Evolutionary conservation across 2,797 vertebrate species (phyloP), one percentile per base, ranked within the genome.

Genomic region (Nannoperca australis): DNA sequence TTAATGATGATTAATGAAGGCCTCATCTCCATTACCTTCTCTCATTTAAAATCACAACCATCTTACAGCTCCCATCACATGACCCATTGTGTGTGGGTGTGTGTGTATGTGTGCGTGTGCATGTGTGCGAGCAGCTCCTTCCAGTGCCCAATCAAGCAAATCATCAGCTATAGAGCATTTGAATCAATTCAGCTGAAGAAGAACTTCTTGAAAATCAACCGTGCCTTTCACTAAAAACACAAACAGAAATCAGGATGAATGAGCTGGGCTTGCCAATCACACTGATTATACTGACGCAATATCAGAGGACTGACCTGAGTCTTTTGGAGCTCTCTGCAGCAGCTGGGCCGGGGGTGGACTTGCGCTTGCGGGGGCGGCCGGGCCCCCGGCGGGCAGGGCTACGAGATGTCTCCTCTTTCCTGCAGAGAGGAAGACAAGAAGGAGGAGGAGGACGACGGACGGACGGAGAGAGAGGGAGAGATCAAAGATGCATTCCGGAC

Each of bases 311-410:
- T 97, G 93, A 98, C 97, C 96, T 96, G 94, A 96, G 95, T 93
- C 95, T 97, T 91, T 95, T 95, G 73, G 91, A 89, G 80, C 82
- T 81, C 62, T 96, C 95, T 27, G 88, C 70, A 45, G 89, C 82
- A 63, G 86, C 80, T 67, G 93, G 88, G 79, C 93, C 91, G 61
- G 88, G 89, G 81, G 90, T 90, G 81, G 94, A 95, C 82, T 96
- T 98, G 86, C 97, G 95, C 83, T 99, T 99, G 89, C 97, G 94
- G 0, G 98, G 97, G 82, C 98, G 95, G 20, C 97, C 98, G 0
- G 97, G 97, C 36, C 98, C 97, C 1, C 98, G 92, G 66, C 97
- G 95, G 0, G 96, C 97, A 0, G 97, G 97, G 89, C 97, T 98
- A 53, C 97, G 94, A 5, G 96, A 97, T 73, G 94, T 97, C 89